Conservation (phyloP, 53 echinoderm and acorn worm genomes). For the Luidia sarsii region DNA sequence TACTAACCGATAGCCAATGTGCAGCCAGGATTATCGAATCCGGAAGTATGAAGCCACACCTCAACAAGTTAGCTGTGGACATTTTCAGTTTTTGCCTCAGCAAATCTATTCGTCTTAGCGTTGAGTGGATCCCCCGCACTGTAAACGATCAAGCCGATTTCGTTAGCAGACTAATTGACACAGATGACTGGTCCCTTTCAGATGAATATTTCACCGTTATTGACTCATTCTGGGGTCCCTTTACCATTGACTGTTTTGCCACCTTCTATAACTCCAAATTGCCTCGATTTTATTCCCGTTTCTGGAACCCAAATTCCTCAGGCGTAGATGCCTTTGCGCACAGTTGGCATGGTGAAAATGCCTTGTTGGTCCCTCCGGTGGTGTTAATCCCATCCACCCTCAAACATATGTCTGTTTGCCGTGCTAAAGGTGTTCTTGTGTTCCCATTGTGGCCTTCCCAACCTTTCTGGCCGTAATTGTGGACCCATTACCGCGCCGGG, state of each 20-base stretch:
- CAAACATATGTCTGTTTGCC: constrained; percentile 1
- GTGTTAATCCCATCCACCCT: neutral
- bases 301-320: constrained; percentile 1
- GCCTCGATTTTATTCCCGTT: constrained; percentile 3
- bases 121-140: constrained; percentile 24
- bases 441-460: constrained; percentile 21
- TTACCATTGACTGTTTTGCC: constrained; percentile 16
- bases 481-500: neutral
- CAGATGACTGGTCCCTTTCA: constrained; percentile 44
- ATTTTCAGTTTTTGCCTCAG: neutral
- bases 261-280: constrained; percentile 10
- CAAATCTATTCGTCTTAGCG: neutral
- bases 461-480: constrained; percentile 21
- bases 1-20: neutral
- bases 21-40: constrained; percentile 15
- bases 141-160: constrained; percentile 42
- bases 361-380: constrained; percentile 8
- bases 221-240: constrained; percentile 5
- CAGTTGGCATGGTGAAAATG: constrained; percentile 3
- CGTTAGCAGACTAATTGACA: too few species aligned
- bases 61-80: neutral
- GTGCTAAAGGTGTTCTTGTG: neutral
- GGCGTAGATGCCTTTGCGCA: constrained; percentile 33
- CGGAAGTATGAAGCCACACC: constrained; percentile 5
- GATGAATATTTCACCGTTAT: constrained; percentile 7